phyloP scores from a whole-genome alignment of 2,888 invertebrate species.

The Coelopa pilipes region DNA sequence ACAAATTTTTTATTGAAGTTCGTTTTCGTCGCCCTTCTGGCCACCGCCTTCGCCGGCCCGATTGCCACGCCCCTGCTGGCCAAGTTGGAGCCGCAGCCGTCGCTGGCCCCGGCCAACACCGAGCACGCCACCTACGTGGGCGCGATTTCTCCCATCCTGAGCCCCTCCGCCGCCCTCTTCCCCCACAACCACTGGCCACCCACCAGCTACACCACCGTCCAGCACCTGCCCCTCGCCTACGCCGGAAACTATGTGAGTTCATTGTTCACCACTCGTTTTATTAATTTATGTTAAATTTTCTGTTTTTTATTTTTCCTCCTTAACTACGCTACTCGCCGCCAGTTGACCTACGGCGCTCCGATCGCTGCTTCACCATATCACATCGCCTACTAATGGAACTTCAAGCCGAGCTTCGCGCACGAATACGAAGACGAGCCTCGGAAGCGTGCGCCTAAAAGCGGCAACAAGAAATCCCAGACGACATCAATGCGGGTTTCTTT shows the following conservation, averaged over 20 bases:
- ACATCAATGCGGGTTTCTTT: background rate
- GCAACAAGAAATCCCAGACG: constrained; percentile 21
- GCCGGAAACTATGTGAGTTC: constrained; percentile 49
- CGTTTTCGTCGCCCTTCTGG: constrained; percentile 6
- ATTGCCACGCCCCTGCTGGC: constrained; percentile 54
- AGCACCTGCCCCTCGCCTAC: constrained; percentile 48
- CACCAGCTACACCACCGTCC: constrained; percentile 41
- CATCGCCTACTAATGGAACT: constrained; percentile 54
- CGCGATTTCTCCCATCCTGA: constrained; percentile 45
- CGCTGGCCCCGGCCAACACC: constrained; percentile 50
- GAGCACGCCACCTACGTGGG: constrained; percentile 52
- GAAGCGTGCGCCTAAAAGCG: constrained; percentile 39
- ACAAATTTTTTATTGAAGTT: background rate
- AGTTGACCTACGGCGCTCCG: constrained; percentile 51
- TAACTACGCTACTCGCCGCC: background rate
- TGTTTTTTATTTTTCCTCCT: constrained; percentile 22
- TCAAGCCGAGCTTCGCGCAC: background rate
- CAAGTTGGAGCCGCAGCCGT: constrained; percentile 48
- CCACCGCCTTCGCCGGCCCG: constrained; percentile 28
- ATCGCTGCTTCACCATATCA: constrained; percentile 62
- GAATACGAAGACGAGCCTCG: no score
- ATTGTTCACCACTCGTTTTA: background rate
- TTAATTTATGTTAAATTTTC: background rate
- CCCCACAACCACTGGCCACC: constrained; percentile 36
- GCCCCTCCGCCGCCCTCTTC: constrained; percentile 12